Evolutionary conservation across 2,113 vertebrate genomes (phyloP).

Genomic region (Crotophaga sulcirostris): DNA sequence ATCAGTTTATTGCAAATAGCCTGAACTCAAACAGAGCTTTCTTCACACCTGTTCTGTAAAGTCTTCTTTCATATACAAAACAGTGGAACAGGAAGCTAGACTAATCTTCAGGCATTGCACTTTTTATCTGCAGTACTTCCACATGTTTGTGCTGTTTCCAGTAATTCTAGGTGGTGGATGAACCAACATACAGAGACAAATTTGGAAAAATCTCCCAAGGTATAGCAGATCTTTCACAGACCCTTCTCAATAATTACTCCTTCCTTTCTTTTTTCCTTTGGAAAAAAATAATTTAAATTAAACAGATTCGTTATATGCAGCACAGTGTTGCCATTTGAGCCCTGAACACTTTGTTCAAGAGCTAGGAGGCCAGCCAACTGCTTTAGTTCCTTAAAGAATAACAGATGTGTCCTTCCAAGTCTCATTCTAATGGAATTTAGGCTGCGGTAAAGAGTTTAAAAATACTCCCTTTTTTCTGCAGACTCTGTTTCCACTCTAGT

Average conservation of each 20-base stretch:
- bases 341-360: slow-evolving; percentile 70
- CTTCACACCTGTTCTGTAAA: background rate
- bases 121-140: slow-evolving; percentile 22
- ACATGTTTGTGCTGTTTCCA: slow-evolving; percentile 6
- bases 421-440: slow-evolving; percentile 66
- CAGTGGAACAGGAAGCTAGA: slow-evolving; percentile 41
- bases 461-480: slow-evolving; percentile 8
- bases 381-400: slow-evolving; percentile 74
- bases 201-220: background rate
- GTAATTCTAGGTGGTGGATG: slow-evolving; percentile 5
- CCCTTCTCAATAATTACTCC: slow-evolving; percentile 40
- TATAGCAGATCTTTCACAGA: slow-evolving; percentile 49
- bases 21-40: background rate
- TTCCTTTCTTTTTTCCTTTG: slow-evolving; percentile 2
- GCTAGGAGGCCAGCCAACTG: slow-evolving; percentile 72
- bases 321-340: slow-evolving; percentile 61
- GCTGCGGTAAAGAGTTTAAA: slow-evolving; percentile 31
- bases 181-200: slow-evolving; percentile 13
- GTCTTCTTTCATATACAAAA: background rate
- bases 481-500: background rate
- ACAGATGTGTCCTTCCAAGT: slow-evolving; percentile 71
- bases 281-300: slow-evolving; percentile 60
- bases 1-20: background rate
- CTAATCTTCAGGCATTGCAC: background rate
- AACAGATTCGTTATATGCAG: slow-evolving; percentile 64